phyloP scores from a whole-genome alignment of 1,140 invertebrate genomes.

The Drosophila nebulosa region DNA sequence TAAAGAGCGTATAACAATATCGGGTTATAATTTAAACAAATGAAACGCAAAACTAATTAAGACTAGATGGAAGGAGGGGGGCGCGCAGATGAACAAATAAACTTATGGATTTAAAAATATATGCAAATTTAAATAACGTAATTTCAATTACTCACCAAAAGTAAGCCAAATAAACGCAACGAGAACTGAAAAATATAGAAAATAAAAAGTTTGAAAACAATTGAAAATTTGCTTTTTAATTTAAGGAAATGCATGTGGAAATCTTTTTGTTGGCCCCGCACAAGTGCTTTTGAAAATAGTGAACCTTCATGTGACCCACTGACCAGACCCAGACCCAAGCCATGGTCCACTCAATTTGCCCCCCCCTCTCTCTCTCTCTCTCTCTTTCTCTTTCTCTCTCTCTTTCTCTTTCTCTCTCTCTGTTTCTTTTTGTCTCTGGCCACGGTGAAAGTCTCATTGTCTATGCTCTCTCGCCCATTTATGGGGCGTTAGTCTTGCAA shows the following conservation, averaged over 20 bases:
- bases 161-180: too few species aligned
- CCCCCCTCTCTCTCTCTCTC: background rate
- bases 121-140: too few species aligned
- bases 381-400: background rate
- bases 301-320: background rate
- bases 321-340: background rate
- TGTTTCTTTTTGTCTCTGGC: background rate
- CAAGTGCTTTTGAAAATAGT: too few species aligned
- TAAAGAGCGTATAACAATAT: background rate
- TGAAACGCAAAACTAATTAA: background rate
- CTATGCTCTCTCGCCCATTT: slow-evolving; percentile 44
- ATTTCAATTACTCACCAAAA: too few species aligned
- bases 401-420: background rate
- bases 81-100: background rate
- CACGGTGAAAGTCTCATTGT: slow-evolving; percentile 70
- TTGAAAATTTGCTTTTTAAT: too few species aligned
- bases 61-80: background rate
- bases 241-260: too few species aligned
- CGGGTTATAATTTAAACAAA: background rate
- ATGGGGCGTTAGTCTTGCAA: slow-evolving; percentile 73
- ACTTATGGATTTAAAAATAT: background rate
- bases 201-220: too few species aligned
- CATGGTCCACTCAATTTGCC: background rate
- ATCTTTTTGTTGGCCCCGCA: too few species aligned
- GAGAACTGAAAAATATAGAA: background rate